phyloP scores from a whole-genome alignment of 2,113 vertebrate species.

The Caracal caracal region DNA sequence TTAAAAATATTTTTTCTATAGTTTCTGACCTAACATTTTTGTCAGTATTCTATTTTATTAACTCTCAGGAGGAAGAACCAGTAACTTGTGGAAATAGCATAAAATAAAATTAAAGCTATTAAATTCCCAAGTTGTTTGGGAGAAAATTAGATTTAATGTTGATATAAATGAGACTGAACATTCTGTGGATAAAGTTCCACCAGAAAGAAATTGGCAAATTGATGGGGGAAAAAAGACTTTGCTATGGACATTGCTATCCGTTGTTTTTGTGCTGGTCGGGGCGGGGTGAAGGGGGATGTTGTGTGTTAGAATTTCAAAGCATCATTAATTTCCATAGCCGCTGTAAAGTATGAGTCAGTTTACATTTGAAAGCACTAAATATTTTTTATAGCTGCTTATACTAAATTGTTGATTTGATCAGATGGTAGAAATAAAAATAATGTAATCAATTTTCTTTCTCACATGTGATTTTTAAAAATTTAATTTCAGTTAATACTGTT shows the following conservation, averaged over 20 bases:
- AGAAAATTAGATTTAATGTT: constrained; percentile 41
- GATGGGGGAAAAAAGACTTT: not conserved
- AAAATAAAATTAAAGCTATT: constrained; percentile 41
- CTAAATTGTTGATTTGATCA: not conserved
- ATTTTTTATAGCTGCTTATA: not conserved
- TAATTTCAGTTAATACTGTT: not conserved
- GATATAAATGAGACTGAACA: not conserved
- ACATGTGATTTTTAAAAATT: constrained; percentile 3
- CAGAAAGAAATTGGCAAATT: not conserved
- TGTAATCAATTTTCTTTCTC: constrained; percentile 27
- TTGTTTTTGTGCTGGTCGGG: not conserved
- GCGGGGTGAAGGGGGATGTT: no score
- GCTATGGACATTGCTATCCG: not conserved
- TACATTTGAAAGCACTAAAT: not conserved
- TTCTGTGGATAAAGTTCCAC: not conserved
- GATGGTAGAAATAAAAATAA: constrained; percentile 29
- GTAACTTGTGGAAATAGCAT: constrained; percentile 15
- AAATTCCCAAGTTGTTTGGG: not conserved
- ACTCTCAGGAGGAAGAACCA: constrained; percentile 24
- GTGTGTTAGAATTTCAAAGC: not conserved
- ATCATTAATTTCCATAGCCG: not conserved
- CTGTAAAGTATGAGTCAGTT: not conserved
- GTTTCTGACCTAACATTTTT: not conserved
- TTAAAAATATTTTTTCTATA: constrained; percentile 8
- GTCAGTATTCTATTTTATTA: constrained; percentile 51